Base-by-base conservation (phyloP, 2,888 invertebrate species). In the Philonicus albiceps region DNA sequence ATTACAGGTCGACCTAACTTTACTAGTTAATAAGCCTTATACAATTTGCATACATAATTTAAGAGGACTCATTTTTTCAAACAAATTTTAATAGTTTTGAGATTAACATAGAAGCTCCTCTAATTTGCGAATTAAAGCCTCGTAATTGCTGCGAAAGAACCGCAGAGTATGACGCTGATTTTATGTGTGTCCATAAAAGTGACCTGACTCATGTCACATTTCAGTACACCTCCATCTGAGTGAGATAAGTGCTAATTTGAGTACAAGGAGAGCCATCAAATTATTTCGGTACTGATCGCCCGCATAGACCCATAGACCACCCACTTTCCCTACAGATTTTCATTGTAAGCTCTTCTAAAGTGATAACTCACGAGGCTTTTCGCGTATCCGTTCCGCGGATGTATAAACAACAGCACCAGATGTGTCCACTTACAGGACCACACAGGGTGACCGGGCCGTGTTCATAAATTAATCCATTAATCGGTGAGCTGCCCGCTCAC, bases 401-500 rank as follows among this genome's bases (percentile, higher is more conserved):
- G 64, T 64, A 22, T 64, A 27, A 27, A 64, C 64, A 27, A 27
- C 64, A 64, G 11, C 64, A 2, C 64, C 76, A 76, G 76, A 49
- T 78, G 49, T 49, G 49, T 43, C 78, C 53, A 78, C 78, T 30
- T 53, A 16, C 27, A 43, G 22, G 78, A 31, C 78, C 78, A 43
- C 78, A 78, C 78, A 78, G 49, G 78, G 22, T 6, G 49, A 22
- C 30, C 78, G 13, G 31, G 31, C 13, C 49, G 49, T 78, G 78
- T 30, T 13, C 27, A 78, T 78, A 78, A 78, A 78, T 78, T 49
- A 49, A 78, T 49, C 16, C 16, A 78, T 78, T 78, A 78, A 78
- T 78, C 78, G 22, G 2, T 13, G n/a, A 13, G 11, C 30, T 27
- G 27, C 11, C 78, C 37, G 27, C 27, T 43, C 11, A n/a, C 37